Conservation (phyloP, 2,888 invertebrate genomes). For the Mimas tiliae region DNA sequence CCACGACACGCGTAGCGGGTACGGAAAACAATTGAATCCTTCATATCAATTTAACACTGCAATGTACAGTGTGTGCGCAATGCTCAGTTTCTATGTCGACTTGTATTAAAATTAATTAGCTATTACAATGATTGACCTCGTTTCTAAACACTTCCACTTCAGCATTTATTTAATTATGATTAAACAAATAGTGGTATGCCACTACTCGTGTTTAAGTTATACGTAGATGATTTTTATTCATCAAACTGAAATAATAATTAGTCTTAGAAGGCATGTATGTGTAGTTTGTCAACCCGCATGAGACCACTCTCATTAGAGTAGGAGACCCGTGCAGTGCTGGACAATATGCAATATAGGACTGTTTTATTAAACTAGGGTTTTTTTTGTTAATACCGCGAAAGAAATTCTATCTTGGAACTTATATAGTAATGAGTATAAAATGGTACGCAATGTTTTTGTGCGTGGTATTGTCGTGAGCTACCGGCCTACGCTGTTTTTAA, state of each 20-base stretch:
- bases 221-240: neutral
- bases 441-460: conserved; percentile 40
- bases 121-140: conserved; percentile 21
- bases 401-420: neutral
- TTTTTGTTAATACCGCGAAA: neutral
- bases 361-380: too few relatives aligned
- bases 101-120: conserved; percentile 24
- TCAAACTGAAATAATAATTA: too few relatives aligned
- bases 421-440: conserved; percentile 5
- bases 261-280: too few relatives aligned
- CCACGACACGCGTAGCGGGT: conserved; percentile 33
- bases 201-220: neutral
- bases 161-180: neutral
- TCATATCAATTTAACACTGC: conserved; percentile 39
- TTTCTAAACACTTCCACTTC: conserved; percentile 19
- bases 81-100: conserved; percentile 31
- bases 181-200: too few relatives aligned
- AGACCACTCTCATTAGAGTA: too few relatives aligned
- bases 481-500: conserved; percentile 68
- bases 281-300: too few relatives aligned
- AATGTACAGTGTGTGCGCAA: conserved; percentile 2
- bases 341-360: too few relatives aligned
- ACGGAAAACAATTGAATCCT: conserved; percentile 55
- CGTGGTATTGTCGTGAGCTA: conserved; percentile 58
- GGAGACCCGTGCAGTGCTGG: too few relatives aligned